Base-by-base conservation (phyloP, 2,797 vertebrate genomes). In the Enteromius treurensis region DNA sequence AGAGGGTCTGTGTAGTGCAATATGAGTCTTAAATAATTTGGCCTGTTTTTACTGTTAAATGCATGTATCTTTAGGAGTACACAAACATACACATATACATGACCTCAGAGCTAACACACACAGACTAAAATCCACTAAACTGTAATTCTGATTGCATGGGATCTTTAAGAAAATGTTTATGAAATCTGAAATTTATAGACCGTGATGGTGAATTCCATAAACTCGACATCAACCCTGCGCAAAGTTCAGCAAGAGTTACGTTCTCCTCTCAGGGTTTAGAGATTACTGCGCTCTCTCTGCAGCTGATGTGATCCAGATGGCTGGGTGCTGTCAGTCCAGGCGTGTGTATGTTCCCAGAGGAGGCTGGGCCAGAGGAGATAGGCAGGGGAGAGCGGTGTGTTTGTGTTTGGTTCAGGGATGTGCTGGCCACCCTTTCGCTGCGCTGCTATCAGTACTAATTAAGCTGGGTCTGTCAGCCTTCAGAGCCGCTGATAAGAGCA, bases 381-480 rank as follows among this genome's bases (percentile, higher is more conserved):
- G 83, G 49, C 67, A 32, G 37, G 53, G 77, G 19, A 60, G 53
- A 74, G 37, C 77, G 65, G 70, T 82, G 79, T 83, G 73, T 85
- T 79, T 77, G 67, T 79, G 67, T 83, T 62, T 70, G 85, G 80
- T 71, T 76, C 79, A 79, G 53, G 81, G 84, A 85, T 81, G 85
- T 73, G 19, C 77, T 84, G 83, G 64, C 45, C 65, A 73, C 60
- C 68, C 80, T 82, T 76, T 64, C 74, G 65, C 51, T 74, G 75
- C 65, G 81, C 84, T 84, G 79, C 85, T 88, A 89, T 88, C 87
- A 85, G 81, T 58, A 53, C 77, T 88, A 87, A 89, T 88, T 88
- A 90, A 85, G 83, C 82, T 79, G 71, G 69, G 64, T 62, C 89
- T 88, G 87, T 89, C 89, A 89, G 86, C 84, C 85, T 82, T 84